Evolutionary conservation across 1,140 invertebrate species (phyloP), one percentile per base, ranked within the genome.

Genomic region (Diachasmimorpha longicaudata): DNA sequence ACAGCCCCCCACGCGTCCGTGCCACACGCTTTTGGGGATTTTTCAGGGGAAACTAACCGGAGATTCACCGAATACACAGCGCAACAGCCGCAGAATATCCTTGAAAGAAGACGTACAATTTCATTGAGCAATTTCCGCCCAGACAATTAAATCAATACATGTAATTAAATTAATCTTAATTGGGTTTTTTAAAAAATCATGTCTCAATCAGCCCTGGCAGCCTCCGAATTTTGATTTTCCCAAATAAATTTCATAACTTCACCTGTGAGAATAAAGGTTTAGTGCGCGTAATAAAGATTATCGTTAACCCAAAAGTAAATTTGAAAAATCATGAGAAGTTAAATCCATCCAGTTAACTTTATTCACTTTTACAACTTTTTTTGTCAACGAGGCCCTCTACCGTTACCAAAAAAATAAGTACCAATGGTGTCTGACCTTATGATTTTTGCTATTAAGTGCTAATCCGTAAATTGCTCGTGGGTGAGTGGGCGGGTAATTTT

Each of bases 371-470:
- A 31, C 6, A 3, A 31, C 31, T 31, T 31, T 31, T 31, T 31
- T 31, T 31, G 2, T 31, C 31, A 31, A 31, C 31, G 6, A 25
- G 6, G 9, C 19, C 19, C 58, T 55, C 48, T 31, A 52, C 4
- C 14, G 11, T 58, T 58, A 58, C 3, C 11, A 11, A 63, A 63
- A 63, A 63, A 63, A 25, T n/a, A 58, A 16, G 8, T 58, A 58
- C n/a, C 13, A 58, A 21, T 58, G 21, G 5, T 21, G 3, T 16
- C 16, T 21, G 58, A 13, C 21, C 19, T 21, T 21, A 63, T 63
- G 58, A 63, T 63, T 63, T 63, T 63, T 63, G 58, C 19, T 25
- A 63, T 63, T 25, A 63, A 63, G 23, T 63, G 58, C 31, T 63
- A 63, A 63, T 63, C 58, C 58, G 58, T 63, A 63, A 63, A 63